Evolutionary conservation across 2,888 invertebrate genomes (phyloP).

Genomic region (Galerucella calmariensis): DNA sequence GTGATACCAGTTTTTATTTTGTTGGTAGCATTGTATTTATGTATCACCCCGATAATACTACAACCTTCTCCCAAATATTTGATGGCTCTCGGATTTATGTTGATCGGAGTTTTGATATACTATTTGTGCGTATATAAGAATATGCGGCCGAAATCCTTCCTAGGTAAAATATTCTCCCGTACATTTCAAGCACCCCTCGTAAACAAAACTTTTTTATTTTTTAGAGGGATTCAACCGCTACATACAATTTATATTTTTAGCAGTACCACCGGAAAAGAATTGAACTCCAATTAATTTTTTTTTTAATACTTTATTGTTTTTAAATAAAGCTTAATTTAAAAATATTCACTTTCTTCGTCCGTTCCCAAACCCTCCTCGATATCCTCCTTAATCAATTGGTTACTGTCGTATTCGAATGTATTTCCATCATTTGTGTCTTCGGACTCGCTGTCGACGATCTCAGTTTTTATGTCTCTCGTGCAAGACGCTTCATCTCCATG

Average conservation of each 20-base stretch:
- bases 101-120: constrained; percentile 77
- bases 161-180: no score
- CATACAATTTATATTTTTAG: constrained; percentile 75
- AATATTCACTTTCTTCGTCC: constrained; percentile 21
- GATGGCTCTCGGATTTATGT: constrained; percentile 78
- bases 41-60: constrained; percentile 78
- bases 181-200: no score
- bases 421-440: constrained; percentile 41
- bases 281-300: constrained; percentile 8
- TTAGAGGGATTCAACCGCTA: constrained; percentile 74
- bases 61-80: constrained; percentile 82
- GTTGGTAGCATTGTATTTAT: constrained; percentile 76
- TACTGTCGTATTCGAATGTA: constrained; percentile 4
- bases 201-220: constrained; percentile 54
- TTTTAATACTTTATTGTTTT: constrained; percentile 7
- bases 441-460: constrained; percentile 38
- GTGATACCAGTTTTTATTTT: constrained; percentile 79
- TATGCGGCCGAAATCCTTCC: constrained; percentile 69
- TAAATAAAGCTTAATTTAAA: constrained; percentile 15
- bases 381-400: constrained; percentile 4
- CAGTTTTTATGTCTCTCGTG: background rate
- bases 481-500: constrained; percentile 17
- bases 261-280: constrained; percentile 69
- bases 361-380: constrained; percentile 7
- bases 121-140: constrained; percentile 80